Percentiles rank a stretch among this genome's conserved stretches.
These are phyloP conservation scores for Takifugu rubripes DNA, from an alignment of 2,797 vertebrate genomes.

Conservation along the genomic window DNA sequence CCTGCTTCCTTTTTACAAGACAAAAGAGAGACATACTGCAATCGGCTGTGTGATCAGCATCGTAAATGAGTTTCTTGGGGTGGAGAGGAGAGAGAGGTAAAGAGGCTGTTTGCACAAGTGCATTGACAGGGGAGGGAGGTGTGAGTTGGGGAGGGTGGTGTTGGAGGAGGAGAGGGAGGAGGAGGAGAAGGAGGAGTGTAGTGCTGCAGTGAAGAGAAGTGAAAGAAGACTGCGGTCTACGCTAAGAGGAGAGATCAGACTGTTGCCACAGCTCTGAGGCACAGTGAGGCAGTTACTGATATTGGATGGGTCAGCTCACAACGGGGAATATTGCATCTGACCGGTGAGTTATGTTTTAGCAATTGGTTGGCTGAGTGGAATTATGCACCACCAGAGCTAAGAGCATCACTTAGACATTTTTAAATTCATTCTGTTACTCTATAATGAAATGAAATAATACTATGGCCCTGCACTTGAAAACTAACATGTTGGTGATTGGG, in stretches of 20 bases:
- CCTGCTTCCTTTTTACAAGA: slow-evolving; percentile 23
- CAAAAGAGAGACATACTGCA: slow-evolving; percentile 71
- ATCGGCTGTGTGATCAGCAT: slow-evolving; percentile 78
- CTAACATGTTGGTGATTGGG: no score
- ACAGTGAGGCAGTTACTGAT: slow-evolving; percentile 48
- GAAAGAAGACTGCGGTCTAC: slow-evolving; percentile 80
- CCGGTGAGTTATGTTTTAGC: slow-evolving; percentile 63
- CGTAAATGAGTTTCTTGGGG: slow-evolving; percentile 61
- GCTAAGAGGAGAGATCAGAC: slow-evolving; percentile 72
- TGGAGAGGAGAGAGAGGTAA: slow-evolving; percentile 48
- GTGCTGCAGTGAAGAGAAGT: slow-evolving; percentile 80
- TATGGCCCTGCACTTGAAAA: neutral
- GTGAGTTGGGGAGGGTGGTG: slow-evolving; percentile 52
- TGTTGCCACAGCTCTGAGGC: slow-evolving; percentile 67
- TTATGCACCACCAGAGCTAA: slow-evolving; percentile 10
- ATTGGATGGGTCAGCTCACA: slow-evolving; percentile 67
- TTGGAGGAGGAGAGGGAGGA: slow-evolving; percentile 42
- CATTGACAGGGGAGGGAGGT: slow-evolving; percentile 41
- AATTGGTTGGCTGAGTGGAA: slow-evolving; percentile 6
- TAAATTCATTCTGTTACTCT: neutral
- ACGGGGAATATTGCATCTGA: slow-evolving; percentile 59
- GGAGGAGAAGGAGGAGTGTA: slow-evolving; percentile 50
- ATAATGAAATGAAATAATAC: slow-evolving; percentile 7
- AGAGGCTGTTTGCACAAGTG: slow-evolving; percentile 52
- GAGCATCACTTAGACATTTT: slow-evolving; percentile 13